phyloP scores from a whole-genome alignment of 2,797 vertebrate genomes.

The Coregonus ussuriensis region DNA sequence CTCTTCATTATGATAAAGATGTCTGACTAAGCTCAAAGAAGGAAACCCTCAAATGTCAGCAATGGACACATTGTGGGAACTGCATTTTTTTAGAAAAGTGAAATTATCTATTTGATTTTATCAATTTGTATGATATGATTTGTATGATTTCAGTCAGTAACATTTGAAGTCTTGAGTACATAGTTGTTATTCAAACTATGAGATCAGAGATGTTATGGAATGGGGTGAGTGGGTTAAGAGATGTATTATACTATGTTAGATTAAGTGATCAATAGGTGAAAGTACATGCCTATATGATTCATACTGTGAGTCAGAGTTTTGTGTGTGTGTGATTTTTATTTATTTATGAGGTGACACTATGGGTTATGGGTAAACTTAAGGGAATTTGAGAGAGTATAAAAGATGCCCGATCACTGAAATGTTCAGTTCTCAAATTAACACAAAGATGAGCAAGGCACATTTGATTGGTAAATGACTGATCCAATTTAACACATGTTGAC shows the following conservation, averaged over 20 bases:
- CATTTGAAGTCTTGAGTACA: not conserved
- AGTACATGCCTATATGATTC: not conserved
- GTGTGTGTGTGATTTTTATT: not conserved
- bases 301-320: not conserved
- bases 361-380: not conserved
- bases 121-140: not conserved
- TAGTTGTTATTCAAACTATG: not conserved
- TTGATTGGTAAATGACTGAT: constrained; percentile 25
- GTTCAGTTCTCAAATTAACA: not conserved
- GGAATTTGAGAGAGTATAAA: constrained; percentile 23
- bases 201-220: not conserved
- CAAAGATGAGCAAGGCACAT: constrained; percentile 27
- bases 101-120: not conserved
- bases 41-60: constrained; percentile 3
- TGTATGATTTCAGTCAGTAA: not conserved
- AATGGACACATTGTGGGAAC: not conserved
- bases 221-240: not conserved
- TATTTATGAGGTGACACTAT: not conserved
- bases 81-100: not conserved
- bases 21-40: not conserved
- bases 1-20: not conserved
- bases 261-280: not conserved
- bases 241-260: not conserved
- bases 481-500: not conserved
- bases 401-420: not conserved